A percentile compares a stretch with the other conserved stretches of the same genome.
Conservation (phyloP, 2,888 invertebrate species). For the Eilema sororculum region DNA sequence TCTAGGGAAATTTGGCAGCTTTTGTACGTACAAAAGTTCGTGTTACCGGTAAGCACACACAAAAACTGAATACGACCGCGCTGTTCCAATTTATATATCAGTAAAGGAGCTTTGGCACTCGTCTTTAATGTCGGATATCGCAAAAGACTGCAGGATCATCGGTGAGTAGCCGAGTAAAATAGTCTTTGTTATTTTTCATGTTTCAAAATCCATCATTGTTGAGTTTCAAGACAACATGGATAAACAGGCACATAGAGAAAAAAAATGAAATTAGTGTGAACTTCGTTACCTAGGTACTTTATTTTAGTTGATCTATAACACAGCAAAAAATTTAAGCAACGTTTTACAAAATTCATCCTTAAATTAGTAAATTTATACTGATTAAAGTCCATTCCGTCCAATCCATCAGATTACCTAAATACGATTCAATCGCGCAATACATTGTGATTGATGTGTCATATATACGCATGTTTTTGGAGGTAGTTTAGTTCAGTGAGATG, state of each 20-base stretch:
- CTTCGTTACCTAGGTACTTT: no score
- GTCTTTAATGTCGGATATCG: not conserved
- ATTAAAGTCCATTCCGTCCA: no score
- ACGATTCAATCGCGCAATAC: no score
- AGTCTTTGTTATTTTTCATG: not conserved
- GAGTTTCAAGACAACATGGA: not conserved
- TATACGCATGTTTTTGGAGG: not conserved
- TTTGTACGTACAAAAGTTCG: slow-evolving; percentile 26
- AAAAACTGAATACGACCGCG: slow-evolving; percentile 18
- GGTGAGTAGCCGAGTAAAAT: not conserved
- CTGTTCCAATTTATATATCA: slow-evolving; percentile 18
- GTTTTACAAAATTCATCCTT: not conserved
- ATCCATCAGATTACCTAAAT: no score
- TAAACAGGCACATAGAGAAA: no score
- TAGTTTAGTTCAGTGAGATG: not conserved
- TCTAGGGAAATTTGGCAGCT: slow-evolving; percentile 24
- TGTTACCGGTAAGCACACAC: slow-evolving; percentile 6
- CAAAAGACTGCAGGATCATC: not conserved
- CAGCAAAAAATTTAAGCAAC: not conserved
- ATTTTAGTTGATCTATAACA: not conserved
- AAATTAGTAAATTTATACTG: no score
- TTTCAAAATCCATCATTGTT: not conserved
- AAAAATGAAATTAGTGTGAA: no score
- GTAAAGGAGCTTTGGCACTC: not conserved
- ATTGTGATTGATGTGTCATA: not conserved